Conservation (phyloP, 2,797 vertebrate species). For the Spinus pinus region DNA sequence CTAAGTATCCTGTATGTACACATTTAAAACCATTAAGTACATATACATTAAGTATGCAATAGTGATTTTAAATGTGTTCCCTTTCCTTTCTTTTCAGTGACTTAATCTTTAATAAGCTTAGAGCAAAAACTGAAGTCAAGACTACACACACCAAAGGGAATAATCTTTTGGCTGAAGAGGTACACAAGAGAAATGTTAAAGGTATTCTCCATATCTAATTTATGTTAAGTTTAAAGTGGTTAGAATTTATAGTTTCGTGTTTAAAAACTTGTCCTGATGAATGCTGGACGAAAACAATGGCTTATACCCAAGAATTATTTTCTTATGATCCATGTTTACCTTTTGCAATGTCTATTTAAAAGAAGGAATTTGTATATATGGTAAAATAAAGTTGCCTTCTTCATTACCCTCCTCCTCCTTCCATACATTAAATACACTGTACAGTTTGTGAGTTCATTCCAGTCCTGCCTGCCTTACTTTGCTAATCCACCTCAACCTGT, state of each 20-base stretch:
- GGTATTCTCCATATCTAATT: constrained; percentile 64
- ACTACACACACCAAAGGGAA: constrained; percentile 45
- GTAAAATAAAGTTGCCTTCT: too few species aligned
- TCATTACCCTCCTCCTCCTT: too few species aligned
- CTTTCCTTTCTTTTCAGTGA: constrained; percentile 58
- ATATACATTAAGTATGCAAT: not conserved
- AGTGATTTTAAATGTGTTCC: not conserved
- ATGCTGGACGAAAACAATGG: not conserved
- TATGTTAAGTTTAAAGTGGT: not conserved
- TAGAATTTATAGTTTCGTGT: not conserved
- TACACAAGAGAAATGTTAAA: constrained; percentile 68
- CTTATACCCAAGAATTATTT: constrained; percentile 3
- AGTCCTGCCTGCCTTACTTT: constrained; percentile 71
- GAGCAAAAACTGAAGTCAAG: constrained; percentile 42
- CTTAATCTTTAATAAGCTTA: constrained; percentile 30
- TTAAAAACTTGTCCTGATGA: constrained; percentile 7
- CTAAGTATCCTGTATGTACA: not conserved
- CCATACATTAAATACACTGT: not conserved
- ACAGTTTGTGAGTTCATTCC: constrained; percentile 49
- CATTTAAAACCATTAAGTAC: not conserved
- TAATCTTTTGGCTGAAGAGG: constrained; percentile 21
- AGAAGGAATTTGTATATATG: too few species aligned
- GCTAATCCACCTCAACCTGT: constrained; percentile 75
- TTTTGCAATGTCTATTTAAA: not conserved
- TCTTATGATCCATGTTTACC: not conserved